A percentile compares a stretch with the other conserved stretches of the same genome.
phyloP scores from a whole-genome alignment of 2,888 invertebrate species.

The Eugnorisma glareosa region DNA sequence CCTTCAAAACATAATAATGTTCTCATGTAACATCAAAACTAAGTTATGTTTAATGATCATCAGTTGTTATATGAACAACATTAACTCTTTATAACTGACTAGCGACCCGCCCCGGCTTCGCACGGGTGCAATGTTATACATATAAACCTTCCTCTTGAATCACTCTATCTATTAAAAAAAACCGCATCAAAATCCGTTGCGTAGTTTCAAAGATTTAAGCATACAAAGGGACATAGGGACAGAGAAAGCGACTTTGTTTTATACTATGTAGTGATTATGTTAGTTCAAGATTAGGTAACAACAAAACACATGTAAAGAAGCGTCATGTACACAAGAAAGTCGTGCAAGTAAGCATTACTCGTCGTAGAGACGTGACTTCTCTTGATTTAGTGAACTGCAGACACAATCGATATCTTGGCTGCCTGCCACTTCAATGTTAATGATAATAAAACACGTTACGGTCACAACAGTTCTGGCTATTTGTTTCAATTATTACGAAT shows the following conservation, averaged over 20 bases:
- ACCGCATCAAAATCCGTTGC: too few relatives aligned
- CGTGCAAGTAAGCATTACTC: conserved; percentile 25
- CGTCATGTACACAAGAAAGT: conserved; percentile 33
- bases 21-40: neutral
- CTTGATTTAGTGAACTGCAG: conserved; percentile 49
- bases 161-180: too few relatives aligned
- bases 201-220: too few relatives aligned
- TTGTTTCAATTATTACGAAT: conserved; percentile 22
- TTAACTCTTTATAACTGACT: neutral
- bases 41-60: neutral
- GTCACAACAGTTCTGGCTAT: conserved; percentile 19
- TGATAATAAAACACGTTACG: conserved; percentile 35
- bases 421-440: conserved; percentile 32
- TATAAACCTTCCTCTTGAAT: too few relatives aligned
- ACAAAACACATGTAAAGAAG: conserved; percentile 18
- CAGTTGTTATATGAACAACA: neutral
- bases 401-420: conserved; percentile 50
- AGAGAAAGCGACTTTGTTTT: too few relatives aligned
- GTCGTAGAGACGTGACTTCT: conserved; percentile 60
- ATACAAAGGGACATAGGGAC: too few relatives aligned
- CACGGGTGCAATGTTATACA: too few relatives aligned
- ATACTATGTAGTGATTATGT: too few relatives aligned
- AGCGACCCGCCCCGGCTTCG: too few relatives aligned
- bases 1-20: neutral
- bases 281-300: conserved; percentile 29